Evolutionary conservation across 2,888 invertebrate genomes (phyloP), one percentile per base, ranked within the genome.

Genomic region (Platycnemis pennipes): DNA sequence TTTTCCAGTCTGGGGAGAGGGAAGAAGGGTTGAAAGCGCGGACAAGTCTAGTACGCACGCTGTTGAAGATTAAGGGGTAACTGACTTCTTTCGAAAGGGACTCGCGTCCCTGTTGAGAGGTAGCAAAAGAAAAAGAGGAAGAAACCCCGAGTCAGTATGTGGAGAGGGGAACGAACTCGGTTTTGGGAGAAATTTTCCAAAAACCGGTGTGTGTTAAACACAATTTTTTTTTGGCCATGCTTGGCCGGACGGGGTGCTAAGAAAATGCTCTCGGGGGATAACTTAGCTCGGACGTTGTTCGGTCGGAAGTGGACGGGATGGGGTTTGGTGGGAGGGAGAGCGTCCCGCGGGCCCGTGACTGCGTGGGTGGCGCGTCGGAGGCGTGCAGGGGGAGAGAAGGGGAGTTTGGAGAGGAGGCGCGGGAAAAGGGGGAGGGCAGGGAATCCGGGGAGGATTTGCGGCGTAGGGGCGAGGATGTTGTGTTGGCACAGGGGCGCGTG

Each of bases 281-380:
- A 16, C 3, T 31, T 37, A 13, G 63, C 63, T 63, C 53, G 53
- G 63, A 63, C n/a, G 63, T 63, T 37, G 13, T 11, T 13, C 16
- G 77, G 77, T 16, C 37, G 77, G 63, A 0, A 63, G 49, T 11
- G 63, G 63, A 63, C 19, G 63, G 49, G 49, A 5, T 5, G n/a
- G 56, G 56, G 56, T 0, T 5, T 7, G 7, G 63, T 22, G 63
- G n/a, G 26, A n/a, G 26, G 22, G 63, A 63, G 63, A 63, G n/a
- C n/a, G 63, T 63, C 63, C 63, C 63, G 22, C 2, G 22, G 63
- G 63, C 63, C 63, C 63, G 63, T 26, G 63, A n/a, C n/a, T 22
- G 96, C 96, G 95, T 96, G 96, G 96, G 96, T 96, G 96, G 94
- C 88, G 94, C 94, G 94, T 95, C 95, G 94, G 95, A 94, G 94